phyloP scores from a whole-genome alignment of 2,888 invertebrate genomes.

The Theodoxus fluviatilis region DNA sequence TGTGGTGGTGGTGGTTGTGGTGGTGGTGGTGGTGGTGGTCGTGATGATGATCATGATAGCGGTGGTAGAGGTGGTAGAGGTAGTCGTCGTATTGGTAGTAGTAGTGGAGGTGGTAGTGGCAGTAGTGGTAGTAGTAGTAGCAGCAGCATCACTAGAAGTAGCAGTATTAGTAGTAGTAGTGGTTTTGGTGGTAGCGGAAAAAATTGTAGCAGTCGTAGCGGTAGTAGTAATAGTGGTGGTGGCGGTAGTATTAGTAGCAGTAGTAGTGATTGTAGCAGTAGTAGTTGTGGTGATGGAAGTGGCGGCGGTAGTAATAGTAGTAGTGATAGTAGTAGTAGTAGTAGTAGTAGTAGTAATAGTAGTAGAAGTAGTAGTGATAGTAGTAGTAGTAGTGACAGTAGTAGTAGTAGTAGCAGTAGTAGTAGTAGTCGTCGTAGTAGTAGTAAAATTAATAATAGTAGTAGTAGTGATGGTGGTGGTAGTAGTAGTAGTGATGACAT shows the following conservation, averaged over 20 bases:
- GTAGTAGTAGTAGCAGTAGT: no score
- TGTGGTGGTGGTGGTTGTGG: constrained; percentile 27
- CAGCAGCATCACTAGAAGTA: constrained; percentile 6
- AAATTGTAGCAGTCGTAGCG: neutral
- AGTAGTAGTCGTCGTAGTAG: constrained; percentile 29
- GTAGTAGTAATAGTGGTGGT: constrained; percentile 21
- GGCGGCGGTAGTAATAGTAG: neutral
- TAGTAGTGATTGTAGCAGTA: constrained; percentile 17
- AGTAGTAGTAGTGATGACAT: no score
- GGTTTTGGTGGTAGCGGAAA: neutral
- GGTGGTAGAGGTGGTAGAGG: neutral
- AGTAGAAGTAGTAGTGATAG: constrained; percentile 22
- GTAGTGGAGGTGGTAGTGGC: neutral
- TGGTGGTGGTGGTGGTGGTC: constrained; percentile 14
- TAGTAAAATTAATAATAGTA: constrained; percentile 23
- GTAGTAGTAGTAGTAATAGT: constrained; percentile 14
- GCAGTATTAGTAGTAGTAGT: neutral
- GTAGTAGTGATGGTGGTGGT: constrained; percentile 23
- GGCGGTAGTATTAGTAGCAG: constrained; percentile 20
- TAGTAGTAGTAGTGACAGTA: constrained; percentile 17
- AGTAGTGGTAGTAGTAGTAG: constrained; percentile 10
- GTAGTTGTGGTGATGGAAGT: constrained; percentile 9
- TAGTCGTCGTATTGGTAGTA: neutral
- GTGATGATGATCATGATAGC: constrained; percentile 11
- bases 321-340: constrained; percentile 3